Percentiles rank a stretch among this genome's conserved stretches.
phyloP scores from a whole-genome alignment of 2,113 vertebrate genomes.

The Lepisosteus osseus region DNA sequence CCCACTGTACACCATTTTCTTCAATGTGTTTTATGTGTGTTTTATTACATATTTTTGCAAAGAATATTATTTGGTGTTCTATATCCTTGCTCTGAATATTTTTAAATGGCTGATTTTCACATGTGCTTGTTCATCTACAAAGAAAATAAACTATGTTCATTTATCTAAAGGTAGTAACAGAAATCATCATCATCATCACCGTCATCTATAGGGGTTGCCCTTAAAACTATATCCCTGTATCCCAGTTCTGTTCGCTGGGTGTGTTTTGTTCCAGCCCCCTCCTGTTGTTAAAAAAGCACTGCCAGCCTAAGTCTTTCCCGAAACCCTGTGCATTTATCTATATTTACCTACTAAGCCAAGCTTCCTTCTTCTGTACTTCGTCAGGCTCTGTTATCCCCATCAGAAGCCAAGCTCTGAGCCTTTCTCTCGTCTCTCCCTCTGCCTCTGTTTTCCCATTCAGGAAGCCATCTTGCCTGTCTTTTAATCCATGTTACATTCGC shows the following conservation, averaged over 20 bases:
- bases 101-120: too few species aligned
- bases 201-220: too few species aligned
- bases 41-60: too few species aligned
- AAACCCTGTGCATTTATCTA: constrained; percentile 39
- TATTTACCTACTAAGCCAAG: constrained; percentile 72
- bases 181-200: too few species aligned
- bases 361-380: constrained; percentile 54
- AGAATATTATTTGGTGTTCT: too few species aligned
- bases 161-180: too few species aligned
- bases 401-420: constrained; percentile 54
- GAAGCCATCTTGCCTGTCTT: constrained; percentile 76
- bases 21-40: too few species aligned
- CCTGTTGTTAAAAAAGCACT: background rate
- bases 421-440: constrained; percentile 44
- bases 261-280: background rate
- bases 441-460: constrained; percentile 63
- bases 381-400: constrained; percentile 62
- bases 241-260: background rate
- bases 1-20: too few species aligned
- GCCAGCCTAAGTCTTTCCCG: background rate
- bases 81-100: too few species aligned
- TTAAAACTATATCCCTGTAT: background rate
- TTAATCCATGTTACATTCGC: constrained; percentile 71
- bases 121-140: too few species aligned
- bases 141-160: too few species aligned